phyloP scores from a whole-genome alignment of 1,140 invertebrate genomes.

The Bombus impatiens region DNA sequence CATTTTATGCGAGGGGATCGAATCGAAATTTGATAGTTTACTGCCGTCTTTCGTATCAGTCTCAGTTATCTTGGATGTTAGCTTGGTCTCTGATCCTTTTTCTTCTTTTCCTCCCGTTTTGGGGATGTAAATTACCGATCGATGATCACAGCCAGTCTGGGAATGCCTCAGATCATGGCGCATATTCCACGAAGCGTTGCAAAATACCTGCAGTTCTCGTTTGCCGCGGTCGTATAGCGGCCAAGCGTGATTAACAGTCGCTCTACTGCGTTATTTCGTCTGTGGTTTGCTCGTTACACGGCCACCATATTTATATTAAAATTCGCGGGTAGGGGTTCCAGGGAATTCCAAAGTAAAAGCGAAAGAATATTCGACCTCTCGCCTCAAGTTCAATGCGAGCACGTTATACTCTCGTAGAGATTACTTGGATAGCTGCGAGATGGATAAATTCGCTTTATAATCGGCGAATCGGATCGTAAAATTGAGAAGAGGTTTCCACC shows the following conservation, averaged over 20 bases:
- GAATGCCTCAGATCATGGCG: conserved; percentile 7
- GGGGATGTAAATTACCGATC: conserved; percentile 17
- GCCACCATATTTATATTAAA: conserved; percentile 62
- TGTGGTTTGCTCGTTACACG: conserved; percentile 56
- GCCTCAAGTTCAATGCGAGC: not conserved
- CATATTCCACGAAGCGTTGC: conserved; percentile 24
- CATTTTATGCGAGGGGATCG: no score
- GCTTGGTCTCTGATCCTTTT: no score
- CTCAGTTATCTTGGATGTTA: not conserved
- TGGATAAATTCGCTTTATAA: not conserved
- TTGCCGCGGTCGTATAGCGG: conserved; percentile 50
- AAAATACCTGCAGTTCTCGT: conserved; percentile 53
- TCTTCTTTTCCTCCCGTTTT: no score
- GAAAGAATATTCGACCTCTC: not conserved
- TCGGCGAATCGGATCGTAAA: not conserved
- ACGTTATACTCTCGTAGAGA: not conserved
- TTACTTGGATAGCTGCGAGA: not conserved
- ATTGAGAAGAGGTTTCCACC: not conserved
- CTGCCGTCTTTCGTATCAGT: not conserved
- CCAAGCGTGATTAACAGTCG: conserved; percentile 65
- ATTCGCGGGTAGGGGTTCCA: conserved; percentile 20
- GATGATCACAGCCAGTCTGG: not conserved
- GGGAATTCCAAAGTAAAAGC: conserved; percentile 1
- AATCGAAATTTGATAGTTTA: conserved; percentile 3
- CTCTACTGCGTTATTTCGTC: conserved; percentile 52